These are phyloP conservation scores for Papilio demoleus DNA, from an alignment of 2,888 invertebrate genomes.

Conservation along the genomic window DNA sequence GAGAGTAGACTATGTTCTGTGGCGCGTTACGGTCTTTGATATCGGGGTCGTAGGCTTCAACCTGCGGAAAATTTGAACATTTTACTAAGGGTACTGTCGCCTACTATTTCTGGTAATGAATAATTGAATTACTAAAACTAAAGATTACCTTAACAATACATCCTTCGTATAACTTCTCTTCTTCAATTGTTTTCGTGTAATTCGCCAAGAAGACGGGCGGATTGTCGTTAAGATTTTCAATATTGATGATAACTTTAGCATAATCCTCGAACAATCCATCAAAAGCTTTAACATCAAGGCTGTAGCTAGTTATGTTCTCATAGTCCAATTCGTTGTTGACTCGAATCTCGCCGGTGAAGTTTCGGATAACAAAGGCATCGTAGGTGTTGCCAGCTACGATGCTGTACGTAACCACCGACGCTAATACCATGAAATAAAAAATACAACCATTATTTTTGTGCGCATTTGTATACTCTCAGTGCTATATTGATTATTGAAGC, in stretches of 20 bases:
- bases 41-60: constrained; percentile 93
- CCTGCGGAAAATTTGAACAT: constrained; percentile 58
- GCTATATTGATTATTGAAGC: too few species aligned
- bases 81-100: too few species aligned
- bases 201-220: constrained; percentile 91
- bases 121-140: too few species aligned
- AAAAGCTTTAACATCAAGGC: constrained; percentile 91
- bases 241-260: constrained; percentile 92
- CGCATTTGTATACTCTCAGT: too few species aligned
- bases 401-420: constrained; percentile 93
- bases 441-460: too few species aligned
- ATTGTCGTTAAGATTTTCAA: constrained; percentile 96
- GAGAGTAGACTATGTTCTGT: constrained; percentile 90
- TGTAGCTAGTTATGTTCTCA: constrained; percentile 93
- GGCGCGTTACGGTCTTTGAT: constrained; percentile 89
- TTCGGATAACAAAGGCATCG: constrained; percentile 93
- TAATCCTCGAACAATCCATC: constrained; percentile 93
- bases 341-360: constrained; percentile 92
- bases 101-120: too few species aligned
- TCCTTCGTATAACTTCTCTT: constrained; percentile 87
- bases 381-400: constrained; percentile 94
- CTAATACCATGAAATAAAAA: constrained; percentile 61
- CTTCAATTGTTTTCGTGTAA: constrained; percentile 89
- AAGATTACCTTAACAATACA: constrained; percentile 87
- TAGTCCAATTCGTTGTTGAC: constrained; percentile 92